Evolutionary conservation across 2,888 invertebrate genomes (phyloP), one percentile per base, ranked within the genome.

Genomic region (Leptopterna dolabrata): DNA sequence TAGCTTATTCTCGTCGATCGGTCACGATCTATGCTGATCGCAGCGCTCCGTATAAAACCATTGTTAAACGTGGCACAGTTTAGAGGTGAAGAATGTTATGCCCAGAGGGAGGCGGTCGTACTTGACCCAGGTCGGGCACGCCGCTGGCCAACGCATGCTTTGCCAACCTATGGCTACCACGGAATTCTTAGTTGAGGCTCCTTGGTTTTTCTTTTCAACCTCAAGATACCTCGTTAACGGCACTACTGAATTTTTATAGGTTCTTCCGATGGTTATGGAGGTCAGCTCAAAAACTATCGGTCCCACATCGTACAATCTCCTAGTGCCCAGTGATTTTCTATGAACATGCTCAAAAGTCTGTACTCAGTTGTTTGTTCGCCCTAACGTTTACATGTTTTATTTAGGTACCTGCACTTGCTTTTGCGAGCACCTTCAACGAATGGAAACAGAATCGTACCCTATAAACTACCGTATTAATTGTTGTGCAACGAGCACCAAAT

Each of bases 31-130:
- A 11, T 63, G 63, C 63, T 63, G 63, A 63, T 63, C 63, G 11
- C 63, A 24, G 24, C 0, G 63, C 63, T 24, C 63, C 63, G 63
- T 24, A 24, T 63, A 63, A 73, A 78, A 41, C 78, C 78, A 78
- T 78, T 78, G 78, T 78, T 78, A 78, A 45, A 78, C 9, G 78
- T 78, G 78, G 78, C 78, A 78, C 78, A 78, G 78, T 78, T 78
- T 45, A 78, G 78, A 78, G 78, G 78, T 78, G 45, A 78, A 78
- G 78, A 78, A 78, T 78, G 78, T 78, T 78, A 41, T 78, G 78
- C 78, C 78, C 78, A 78, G n/a, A 45, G 27, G 78, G 78, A 78
- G 78, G 78, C 45, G 78, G 78, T 78, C 13, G 78, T 78, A 78
- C 78, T 78, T 78, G 78, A 78, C 78, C 78, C 78, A 45, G 3